Percentiles rank a stretch among this genome's conserved stretches.
Conservation (phyloP, 2,113 vertebrate genomes). For the Pangasianodon gigas region DNA sequence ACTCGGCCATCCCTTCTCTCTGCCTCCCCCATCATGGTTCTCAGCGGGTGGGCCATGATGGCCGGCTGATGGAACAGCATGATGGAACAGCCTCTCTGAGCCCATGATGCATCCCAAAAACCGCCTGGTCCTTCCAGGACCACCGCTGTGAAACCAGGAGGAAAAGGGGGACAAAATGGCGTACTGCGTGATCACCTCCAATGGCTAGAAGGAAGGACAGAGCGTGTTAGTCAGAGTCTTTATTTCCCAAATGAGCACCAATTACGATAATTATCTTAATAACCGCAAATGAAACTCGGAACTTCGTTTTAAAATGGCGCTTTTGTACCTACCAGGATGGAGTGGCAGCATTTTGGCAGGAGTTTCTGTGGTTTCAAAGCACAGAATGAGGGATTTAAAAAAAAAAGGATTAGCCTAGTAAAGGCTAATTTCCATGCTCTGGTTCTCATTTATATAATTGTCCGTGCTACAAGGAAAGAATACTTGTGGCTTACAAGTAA, state of each 20-base stretch:
- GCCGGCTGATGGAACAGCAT: slow-evolving; percentile 45
- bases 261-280: slow-evolving; percentile 58
- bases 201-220: slow-evolving; percentile 16
- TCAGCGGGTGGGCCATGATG: slow-evolving; percentile 47
- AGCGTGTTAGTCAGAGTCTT: slow-evolving; percentile 40
- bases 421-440: neutral
- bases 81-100: slow-evolving; percentile 47
- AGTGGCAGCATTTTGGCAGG: slow-evolving; percentile 35
- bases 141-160: slow-evolving; percentile 16
- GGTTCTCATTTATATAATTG: slow-evolving; percentile 23
- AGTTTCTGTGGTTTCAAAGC: slow-evolving; percentile 37
- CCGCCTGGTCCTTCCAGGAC: slow-evolving; percentile 32
- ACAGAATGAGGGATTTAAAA: slow-evolving; percentile 19
- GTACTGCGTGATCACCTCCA: neutral
- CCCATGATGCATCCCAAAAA: slow-evolving; percentile 45
- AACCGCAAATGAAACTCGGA: slow-evolving; percentile 44
- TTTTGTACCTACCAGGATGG: slow-evolving; percentile 41
- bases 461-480: slow-evolving; percentile 14
- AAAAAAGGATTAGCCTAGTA: neutral
- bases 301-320: slow-evolving; percentile 18
- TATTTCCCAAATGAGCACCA: slow-evolving; percentile 50
- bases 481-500: neutral
- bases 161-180: slow-evolving; percentile 20
- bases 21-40: slow-evolving; percentile 52
- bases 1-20: slow-evolving; percentile 38